A percentile compares a stretch with the other conserved stretches of the same genome.
Evolutionary conservation across 2,888 invertebrate genomes (phyloP).

Genomic region (Strigamia crassipes): DNA sequence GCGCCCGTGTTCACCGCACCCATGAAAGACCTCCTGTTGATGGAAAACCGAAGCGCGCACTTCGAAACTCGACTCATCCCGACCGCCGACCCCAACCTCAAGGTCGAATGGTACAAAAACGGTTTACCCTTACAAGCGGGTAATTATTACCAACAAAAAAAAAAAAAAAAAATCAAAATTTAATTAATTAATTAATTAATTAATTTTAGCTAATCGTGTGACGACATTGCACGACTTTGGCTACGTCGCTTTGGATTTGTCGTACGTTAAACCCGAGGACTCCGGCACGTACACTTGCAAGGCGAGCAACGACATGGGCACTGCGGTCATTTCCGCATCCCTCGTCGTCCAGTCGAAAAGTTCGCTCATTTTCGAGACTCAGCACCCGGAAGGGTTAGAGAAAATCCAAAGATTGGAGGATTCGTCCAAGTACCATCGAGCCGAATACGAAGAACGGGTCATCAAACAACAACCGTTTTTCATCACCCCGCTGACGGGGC

Average conservation of each 20-base stretch:
- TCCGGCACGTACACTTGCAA: slow-evolving; percentile 95
- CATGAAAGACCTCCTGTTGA: slow-evolving; percentile 79
- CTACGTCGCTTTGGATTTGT: slow-evolving; percentile 92
- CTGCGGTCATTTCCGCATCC: slow-evolving; percentile 92
- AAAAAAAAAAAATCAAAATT: background rate
- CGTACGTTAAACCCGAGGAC: slow-evolving; percentile 92
- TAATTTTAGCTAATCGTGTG: slow-evolving; percentile 65
- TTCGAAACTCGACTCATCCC: slow-evolving; percentile 93
- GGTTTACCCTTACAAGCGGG: slow-evolving; percentile 88
- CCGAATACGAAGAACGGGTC: slow-evolving; percentile 71
- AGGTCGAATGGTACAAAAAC: slow-evolving; percentile 90
- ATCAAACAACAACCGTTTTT: slow-evolving; percentile 84
- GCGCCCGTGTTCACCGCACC: slow-evolving; percentile 92
- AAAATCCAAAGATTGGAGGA: slow-evolving; percentile 87
- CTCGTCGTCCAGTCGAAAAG: slow-evolving; percentile 89
- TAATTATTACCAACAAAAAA: slow-evolving; percentile 63
- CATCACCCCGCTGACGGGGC: slow-evolving; percentile 82
- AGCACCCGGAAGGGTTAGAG: slow-evolving; percentile 84
- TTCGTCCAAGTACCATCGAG: slow-evolving; percentile 74
- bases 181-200: background rate
- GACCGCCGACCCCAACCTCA: slow-evolving; percentile 89
- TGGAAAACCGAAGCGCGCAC: slow-evolving; percentile 90
- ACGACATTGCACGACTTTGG: slow-evolving; percentile 96
- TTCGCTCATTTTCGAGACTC: slow-evolving; percentile 82
- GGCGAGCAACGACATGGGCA: slow-evolving; percentile 86